Evolutionary conservation across 2,797 vertebrate genomes (phyloP).

Genomic region (Crocidura indochinensis): DNA sequence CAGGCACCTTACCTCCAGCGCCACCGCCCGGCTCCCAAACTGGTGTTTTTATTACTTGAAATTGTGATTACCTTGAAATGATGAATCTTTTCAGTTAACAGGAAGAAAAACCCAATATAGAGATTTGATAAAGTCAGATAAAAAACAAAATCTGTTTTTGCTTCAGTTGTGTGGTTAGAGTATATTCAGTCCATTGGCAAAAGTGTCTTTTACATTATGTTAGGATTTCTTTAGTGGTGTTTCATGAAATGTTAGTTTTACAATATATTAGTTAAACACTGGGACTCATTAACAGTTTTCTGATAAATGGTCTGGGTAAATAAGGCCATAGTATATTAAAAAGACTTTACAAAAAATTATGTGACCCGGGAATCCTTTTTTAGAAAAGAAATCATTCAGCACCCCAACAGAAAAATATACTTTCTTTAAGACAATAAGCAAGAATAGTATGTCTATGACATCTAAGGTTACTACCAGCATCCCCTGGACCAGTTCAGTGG

Average conservation of each 20-base stretch:
- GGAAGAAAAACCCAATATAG: background rate
- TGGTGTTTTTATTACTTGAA: background rate
- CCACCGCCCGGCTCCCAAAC: too few species aligned
- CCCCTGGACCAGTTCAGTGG: too few species aligned
- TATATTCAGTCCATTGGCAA: background rate
- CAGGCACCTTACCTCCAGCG: too few species aligned
- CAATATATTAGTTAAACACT: background rate
- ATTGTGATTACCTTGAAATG: constrained; percentile 10
- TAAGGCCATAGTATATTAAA: background rate
- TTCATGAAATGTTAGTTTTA: background rate
- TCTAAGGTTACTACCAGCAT: too few species aligned
- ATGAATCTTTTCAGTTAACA: constrained; percentile 28
- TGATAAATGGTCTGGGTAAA: constrained; percentile 12
- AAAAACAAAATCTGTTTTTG: background rate
- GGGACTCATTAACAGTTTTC: background rate
- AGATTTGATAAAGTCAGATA: constrained; percentile 34
- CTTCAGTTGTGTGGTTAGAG: background rate
- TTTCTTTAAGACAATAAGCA: too few species aligned
- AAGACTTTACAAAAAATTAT: background rate
- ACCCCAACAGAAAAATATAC: too few species aligned
- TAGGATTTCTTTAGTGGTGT: background rate
- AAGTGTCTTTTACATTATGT: background rate
- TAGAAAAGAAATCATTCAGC: too few species aligned
- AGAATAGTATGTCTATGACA: too few species aligned
- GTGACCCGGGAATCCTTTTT: too few species aligned